Base-by-base conservation (phyloP, 2,113 vertebrate species). In the Tretioscincus oriximinensis region DNA sequence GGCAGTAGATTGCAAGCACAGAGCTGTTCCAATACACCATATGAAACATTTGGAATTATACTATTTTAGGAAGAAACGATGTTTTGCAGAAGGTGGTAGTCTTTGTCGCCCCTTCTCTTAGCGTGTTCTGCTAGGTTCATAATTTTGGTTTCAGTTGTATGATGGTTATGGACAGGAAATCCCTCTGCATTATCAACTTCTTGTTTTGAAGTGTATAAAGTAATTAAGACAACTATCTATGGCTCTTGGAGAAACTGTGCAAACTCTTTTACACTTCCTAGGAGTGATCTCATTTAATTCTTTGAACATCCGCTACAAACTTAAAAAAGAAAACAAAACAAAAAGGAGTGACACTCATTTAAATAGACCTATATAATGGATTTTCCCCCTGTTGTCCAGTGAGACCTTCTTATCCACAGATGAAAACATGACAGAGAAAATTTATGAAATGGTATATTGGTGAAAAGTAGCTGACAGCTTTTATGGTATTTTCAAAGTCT, bases 381-480 rank as follows among this genome's bases (percentile, higher is more conserved):
- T 61, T 80, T 75, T 64, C 14, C 18, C 14, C 18, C 85, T 20
- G 79, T 65, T 85, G 77, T 61, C 67, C 80, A 73, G 76, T 78
- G 75, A 88, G 75, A 49, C 81, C 58, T 63, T 82, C 81, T 69
- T 87, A 83, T 77, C 81, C 86, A 51, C 75, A 83, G 83, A 78
- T 82, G 78, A 85, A 84, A 76, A 24, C 78, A 81, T 81, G 75
- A 80, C 70, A 49, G 77, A 88, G 86, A 81, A 85, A 86, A 88
- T 90, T 88, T 89, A 90, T 85, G 87, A 86, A 90, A 87, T 35
- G 58, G 86, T 88, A 85, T 76, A 85, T 45, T 72, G 83, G 81
- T 83, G 85, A 84, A 65, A 85, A 88, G 75, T 61, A 87, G 84
- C 89, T 87, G 88, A 88, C 88, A 90, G 84, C 81, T 85, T 85